Evolutionary conservation across 2,888 invertebrate genomes (phyloP), one percentile per base, ranked within the genome.

Genomic region (Caenorhabditis imperialis): DNA sequence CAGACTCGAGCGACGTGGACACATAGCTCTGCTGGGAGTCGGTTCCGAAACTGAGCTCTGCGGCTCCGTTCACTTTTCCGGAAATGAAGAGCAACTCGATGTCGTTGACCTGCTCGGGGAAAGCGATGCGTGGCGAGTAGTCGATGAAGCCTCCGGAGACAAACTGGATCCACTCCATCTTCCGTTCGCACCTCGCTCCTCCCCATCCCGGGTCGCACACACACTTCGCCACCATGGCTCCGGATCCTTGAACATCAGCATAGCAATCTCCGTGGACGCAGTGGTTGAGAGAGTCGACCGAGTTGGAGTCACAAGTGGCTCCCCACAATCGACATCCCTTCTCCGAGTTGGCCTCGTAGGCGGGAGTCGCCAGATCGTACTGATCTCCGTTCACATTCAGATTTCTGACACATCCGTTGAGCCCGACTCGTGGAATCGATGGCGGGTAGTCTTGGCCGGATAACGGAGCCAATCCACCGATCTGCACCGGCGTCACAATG

Each of bases 201-300:
- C 94, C 94, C 93, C 93, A 99, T 10, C 98, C 98, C 0, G 97
- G 95, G 82, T 93, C 92, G 87, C 99, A 99, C 84, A 94, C 93
- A 89, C 99, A 99, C 74, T 93, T 92, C 37, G 84, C 70, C 16
- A 75, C 74, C 61, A 65, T 73, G 7, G 75, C 69, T 12, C 44
- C 57, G 23, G 57, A 58, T 40, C 78, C 78, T 53, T 73, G 71
- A 25, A 77, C 73, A 55, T 84, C 81, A 25, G 85, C 84, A 57
- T 76, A 82, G 55, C 88, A 88, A 57, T 86, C 84, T 45, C 87
- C 88, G 48, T 87, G 82, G 16, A 84, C 69, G 60, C 85, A 84
- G 58, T 79, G 82, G 37, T 75, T 78, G 7, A 79, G 51, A 3
- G 75, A 63, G 0, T 94, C 94, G 18, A 94, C 92, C 81, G 94